Percentiles rank a stretch among this genome's conserved stretches.
phyloP scores from a whole-genome alignment of 2,113 vertebrate genomes.

The Pygathrix nemaeus region DNA sequence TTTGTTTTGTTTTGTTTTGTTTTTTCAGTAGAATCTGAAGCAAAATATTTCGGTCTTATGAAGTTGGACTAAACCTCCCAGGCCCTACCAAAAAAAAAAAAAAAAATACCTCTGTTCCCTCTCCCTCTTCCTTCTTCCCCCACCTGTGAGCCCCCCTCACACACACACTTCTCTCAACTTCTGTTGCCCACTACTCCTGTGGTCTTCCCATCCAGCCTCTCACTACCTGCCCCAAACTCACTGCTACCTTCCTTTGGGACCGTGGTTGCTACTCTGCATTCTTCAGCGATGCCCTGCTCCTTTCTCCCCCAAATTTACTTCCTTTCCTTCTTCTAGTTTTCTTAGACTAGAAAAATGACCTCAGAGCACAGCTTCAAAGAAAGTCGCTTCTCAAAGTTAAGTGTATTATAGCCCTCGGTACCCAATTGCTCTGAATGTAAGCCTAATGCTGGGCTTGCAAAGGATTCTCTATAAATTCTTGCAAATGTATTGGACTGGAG shows the following conservation, averaged over 20 bases:
- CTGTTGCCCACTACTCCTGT: fast-evolving
- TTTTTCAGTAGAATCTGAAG: neutral
- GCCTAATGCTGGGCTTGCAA: too few species aligned
- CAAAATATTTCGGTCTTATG: neutral
- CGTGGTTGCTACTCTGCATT: too few species aligned
- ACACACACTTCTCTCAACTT: neutral
- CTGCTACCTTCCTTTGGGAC: neutral
- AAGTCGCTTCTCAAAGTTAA: neutral
- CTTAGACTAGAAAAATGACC: neutral
- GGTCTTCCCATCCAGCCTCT: neutral
- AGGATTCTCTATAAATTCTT: neutral
- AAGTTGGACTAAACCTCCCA: neutral
- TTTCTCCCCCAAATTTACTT: neutral
- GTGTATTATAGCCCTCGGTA: neutral
- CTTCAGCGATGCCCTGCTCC: neutral
- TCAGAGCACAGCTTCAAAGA: neutral
- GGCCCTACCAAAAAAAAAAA: neutral
- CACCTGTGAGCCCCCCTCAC: neutral
- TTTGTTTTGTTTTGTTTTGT: neutral
- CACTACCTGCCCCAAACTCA: fast-evolving
- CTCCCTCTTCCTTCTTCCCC: neutral
- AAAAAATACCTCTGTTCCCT: neutral
- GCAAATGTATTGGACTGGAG: neutral
- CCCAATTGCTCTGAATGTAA: neutral
- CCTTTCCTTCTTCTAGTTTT: neutral